Conservation (phyloP, 2,797 vertebrate genomes). For the Otolemur crassicaudatus region DNA sequence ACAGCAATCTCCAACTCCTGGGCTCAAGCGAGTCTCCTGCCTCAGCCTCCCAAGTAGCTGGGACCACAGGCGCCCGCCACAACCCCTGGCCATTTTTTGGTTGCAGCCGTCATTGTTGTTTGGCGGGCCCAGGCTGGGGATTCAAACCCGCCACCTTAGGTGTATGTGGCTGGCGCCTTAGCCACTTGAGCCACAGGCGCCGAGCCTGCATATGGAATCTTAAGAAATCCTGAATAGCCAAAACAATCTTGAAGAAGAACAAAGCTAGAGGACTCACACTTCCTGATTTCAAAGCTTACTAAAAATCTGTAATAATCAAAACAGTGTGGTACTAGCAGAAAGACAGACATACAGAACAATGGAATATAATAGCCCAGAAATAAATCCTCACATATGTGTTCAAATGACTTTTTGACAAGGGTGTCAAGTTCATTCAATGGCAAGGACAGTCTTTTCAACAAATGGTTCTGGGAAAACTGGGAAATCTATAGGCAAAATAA, state of each 20-base stretch:
- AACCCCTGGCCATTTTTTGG: too few relatives aligned
- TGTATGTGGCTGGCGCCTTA: too few relatives aligned
- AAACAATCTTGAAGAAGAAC: neutral
- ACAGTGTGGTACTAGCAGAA: neutral
- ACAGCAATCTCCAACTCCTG: too few relatives aligned
- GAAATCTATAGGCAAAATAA: neutral
- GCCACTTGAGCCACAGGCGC: too few relatives aligned
- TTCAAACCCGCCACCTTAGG: too few relatives aligned
- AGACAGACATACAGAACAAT: neutral
- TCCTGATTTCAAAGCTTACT: neutral
- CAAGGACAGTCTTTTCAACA: neutral
- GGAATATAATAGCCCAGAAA: neutral
- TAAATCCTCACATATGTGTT: neutral
- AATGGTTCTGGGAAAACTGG: neutral
- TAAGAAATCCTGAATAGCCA: neutral
- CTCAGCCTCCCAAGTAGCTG: too few relatives aligned
- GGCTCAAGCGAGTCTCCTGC: too few relatives aligned
- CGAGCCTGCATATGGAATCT: neutral
- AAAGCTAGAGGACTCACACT: neutral
- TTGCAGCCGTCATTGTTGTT: too few relatives aligned
- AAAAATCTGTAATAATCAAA: neutral
- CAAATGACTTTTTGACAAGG: neutral
- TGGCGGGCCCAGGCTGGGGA: too few relatives aligned
- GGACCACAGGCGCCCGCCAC: too few relatives aligned
- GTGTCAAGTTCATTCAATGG: neutral